These are phyloP conservation scores for Saccostrea cuccullata DNA, from an alignment of 1,140 invertebrate species.

Conservation along the genomic window DNA sequence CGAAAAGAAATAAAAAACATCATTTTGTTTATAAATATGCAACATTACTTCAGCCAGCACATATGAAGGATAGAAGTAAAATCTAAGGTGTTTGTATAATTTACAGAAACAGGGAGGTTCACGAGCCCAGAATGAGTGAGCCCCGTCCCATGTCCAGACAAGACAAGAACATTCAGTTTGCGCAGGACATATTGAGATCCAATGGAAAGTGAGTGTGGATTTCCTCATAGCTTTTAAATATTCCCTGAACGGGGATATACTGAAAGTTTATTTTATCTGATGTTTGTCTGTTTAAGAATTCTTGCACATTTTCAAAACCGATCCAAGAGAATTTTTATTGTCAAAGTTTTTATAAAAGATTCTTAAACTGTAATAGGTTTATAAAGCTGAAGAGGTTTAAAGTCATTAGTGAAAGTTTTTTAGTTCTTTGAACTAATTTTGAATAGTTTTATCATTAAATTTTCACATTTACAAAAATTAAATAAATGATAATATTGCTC, in stretches of 20 bases:
- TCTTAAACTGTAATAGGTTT: too few relatives aligned
- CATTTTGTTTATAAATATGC: background rate
- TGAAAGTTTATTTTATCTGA: background rate
- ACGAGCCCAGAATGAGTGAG: background rate
- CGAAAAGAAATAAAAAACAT: background rate
- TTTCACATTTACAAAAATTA: too few relatives aligned
- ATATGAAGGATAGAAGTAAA: background rate
- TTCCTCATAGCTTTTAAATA: background rate
- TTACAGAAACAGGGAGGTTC: slow-evolving; percentile 36
- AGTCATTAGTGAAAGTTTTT: too few relatives aligned
- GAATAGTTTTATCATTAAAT: too few relatives aligned
- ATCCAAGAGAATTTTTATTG: too few relatives aligned
- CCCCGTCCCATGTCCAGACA: background rate
- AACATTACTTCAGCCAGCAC: background rate
- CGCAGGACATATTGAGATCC: background rate
- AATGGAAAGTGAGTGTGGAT: slow-evolving; percentile 14
- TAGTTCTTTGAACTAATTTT: too few relatives aligned
- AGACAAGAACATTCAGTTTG: slow-evolving; percentile 14
- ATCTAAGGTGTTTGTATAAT: background rate
- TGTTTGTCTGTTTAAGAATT: too few relatives aligned
- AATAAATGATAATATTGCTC: too few relatives aligned
- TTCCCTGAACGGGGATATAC: background rate
- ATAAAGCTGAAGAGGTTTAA: too few relatives aligned
- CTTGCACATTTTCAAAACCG: too few relatives aligned
- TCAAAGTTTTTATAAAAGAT: too few relatives aligned